A percentile compares a stretch with the other conserved stretches of the same genome.
Evolutionary conservation across 2,888 invertebrate genomes (phyloP).

Genomic region (Agapostemon virescens): DNA sequence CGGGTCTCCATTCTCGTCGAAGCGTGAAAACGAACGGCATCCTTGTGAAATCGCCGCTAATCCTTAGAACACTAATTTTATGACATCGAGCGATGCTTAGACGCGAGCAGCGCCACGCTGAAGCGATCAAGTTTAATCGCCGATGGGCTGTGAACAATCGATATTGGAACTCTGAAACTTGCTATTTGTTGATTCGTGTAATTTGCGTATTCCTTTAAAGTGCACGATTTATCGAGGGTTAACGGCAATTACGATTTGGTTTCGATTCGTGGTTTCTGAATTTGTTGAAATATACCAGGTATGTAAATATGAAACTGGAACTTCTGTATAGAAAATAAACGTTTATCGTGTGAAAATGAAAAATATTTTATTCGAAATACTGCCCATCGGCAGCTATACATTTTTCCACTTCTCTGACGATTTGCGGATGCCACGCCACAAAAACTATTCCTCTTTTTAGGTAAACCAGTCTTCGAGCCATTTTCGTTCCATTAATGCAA

Average conservation of each 20-base stretch:
- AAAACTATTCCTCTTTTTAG: no score
- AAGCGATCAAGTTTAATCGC: conserved; percentile 4
- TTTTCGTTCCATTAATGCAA: no score
- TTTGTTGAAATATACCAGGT: no score
- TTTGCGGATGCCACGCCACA: no score
- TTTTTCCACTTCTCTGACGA: no score
- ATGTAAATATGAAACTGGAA: no score
- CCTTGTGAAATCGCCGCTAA: conserved; percentile 30
- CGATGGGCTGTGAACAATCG: neutral
- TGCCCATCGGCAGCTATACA: no score
- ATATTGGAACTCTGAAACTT: neutral
- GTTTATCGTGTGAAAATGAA: no score
- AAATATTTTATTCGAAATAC: no score
- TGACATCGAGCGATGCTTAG: neutral
- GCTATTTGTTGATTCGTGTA: neutral
- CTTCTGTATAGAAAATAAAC: no score
- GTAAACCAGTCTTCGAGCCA: no score
- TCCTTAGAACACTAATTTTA: conserved; percentile 6
- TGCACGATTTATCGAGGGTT: neutral
- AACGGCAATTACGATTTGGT: neutral
- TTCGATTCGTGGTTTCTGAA: neutral
- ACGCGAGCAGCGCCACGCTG: neutral
- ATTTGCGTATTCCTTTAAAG: neutral
- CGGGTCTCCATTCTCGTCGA: conserved; percentile 13
- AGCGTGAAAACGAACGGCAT: conserved; percentile 49